phyloP scores from a whole-genome alignment of 2,113 vertebrate species.

The Cercopithecus mona region DNA sequence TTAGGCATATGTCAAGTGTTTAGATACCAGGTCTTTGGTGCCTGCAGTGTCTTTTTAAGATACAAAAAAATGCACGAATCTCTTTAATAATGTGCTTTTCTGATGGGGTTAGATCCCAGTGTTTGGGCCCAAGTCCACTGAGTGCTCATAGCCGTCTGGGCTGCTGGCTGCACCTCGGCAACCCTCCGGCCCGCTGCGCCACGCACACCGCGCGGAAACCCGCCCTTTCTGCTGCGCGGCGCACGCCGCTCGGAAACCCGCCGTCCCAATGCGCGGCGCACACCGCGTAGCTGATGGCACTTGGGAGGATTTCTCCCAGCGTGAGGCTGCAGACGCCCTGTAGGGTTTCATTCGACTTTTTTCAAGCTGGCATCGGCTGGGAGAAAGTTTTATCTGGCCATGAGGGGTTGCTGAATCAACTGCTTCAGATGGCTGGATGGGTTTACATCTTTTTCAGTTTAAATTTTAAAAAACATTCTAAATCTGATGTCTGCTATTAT shows the following conservation, averaged over 20 bases:
- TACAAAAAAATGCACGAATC: background rate
- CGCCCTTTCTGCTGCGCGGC: too few relatives aligned
- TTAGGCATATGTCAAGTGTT: background rate
- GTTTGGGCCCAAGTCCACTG: conserved; percentile 75
- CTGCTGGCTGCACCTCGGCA: background rate
- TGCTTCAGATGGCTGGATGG: conserved; percentile 89
- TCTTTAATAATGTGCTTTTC: background rate
- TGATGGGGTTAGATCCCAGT: background rate
- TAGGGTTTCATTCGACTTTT: conserved; percentile 88
- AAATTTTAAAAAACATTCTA: conserved; percentile 54
- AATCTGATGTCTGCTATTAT: conserved; percentile 29
- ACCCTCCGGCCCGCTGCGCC: background rate
- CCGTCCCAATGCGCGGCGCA: too few relatives aligned
- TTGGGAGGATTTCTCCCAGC: conserved; percentile 75
- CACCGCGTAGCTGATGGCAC: background rate
- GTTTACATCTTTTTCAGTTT: background rate
- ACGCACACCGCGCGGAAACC: background rate
- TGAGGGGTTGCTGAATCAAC: conserved; percentile 91
- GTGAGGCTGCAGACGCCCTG: conserved; percentile 87
- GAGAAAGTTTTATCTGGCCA: conserved; percentile 87
- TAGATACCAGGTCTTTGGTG: background rate
- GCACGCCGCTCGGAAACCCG: too few relatives aligned
- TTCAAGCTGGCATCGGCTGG: conserved; percentile 85
- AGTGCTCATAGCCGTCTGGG: conserved; percentile 78
- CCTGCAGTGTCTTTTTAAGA: background rate